Evolutionary conservation across 2,888 invertebrate species (phyloP).

Genomic region (Pseudococcus jackbeardsleyi): DNA sequence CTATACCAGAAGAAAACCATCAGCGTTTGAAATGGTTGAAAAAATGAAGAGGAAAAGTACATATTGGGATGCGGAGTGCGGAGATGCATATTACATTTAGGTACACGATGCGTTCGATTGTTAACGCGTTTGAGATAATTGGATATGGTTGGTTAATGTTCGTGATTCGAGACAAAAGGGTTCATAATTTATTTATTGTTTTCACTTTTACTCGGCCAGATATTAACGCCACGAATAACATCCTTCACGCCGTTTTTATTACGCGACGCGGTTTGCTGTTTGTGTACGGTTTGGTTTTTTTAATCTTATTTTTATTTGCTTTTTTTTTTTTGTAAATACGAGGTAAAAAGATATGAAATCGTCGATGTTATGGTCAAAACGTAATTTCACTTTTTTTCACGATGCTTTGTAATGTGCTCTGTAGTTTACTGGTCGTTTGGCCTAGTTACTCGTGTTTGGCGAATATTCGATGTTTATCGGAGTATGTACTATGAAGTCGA

Average conservation of each 20-base stretch:
- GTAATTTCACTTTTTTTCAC: constrained; percentile 27
- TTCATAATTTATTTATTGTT: constrained; percentile 45
- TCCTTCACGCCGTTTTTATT: constrained; percentile 42
- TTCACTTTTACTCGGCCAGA: constrained; percentile 49
- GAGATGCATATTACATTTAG: not conserved
- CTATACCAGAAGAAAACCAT: no score
- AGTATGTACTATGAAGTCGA: not conserved
- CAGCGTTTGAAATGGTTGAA: no score
- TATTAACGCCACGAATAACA: constrained; percentile 25
- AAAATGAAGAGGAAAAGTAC: not conserved
- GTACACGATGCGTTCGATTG: constrained; percentile 18
- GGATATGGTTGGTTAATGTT: constrained; percentile 45
- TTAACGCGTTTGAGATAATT: constrained; percentile 39
- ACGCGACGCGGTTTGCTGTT: constrained; percentile 24
- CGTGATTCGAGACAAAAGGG: constrained; percentile 42
- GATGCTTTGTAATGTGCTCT: not conserved
- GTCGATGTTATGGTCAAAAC: not conserved
- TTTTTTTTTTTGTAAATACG: constrained; percentile 24
- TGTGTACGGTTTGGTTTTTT: constrained; percentile 11
- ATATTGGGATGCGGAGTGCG: not conserved
- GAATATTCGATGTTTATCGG: not conserved
- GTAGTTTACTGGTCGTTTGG: not conserved
- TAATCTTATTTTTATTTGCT: not conserved
- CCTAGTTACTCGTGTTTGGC: not conserved
- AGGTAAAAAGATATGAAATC: constrained; percentile 13